Evolutionary conservation across 2,113 vertebrate species (phyloP), one percentile per base, ranked within the genome.

Genomic region (Actenoides lindsayi): DNA sequence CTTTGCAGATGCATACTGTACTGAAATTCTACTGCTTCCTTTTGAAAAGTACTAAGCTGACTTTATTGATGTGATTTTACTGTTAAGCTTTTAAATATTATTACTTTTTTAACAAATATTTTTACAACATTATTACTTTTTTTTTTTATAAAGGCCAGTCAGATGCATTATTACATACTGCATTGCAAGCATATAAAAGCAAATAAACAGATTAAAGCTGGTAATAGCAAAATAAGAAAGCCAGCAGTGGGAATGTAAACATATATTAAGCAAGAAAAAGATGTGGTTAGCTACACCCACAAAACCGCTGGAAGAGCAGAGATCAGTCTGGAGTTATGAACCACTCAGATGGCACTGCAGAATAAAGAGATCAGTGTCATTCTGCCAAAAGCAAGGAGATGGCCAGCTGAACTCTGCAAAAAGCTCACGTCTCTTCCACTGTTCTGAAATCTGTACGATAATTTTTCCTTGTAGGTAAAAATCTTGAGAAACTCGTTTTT

Each of bases 21-120:
- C 31, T 79, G 54, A 24, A 51, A 46, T 89, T 63, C 56, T 17
- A 37, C 19, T 48, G 3, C 41, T 84, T 70, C 33, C 28, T 75
- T 81, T 70, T 28, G 42, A 25, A 41, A 74, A 68, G 16, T 16
- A 70, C 53, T 76, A 13, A 87, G 46, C 39, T 81, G 56, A 57
- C 57, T 93, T 76, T 62, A 83, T 33, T 83, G 75, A 64, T 64
- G 46, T 59, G 37, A 90, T 80, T 95, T 95, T 91, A 90, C 44
- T 83, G 46, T 51, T 85, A 79, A 69, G 48, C 81, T 95, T 89
- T 85, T 82, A 89, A 84, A 91, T 70, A 82, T 48, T 57, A 65
- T 44, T 93, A 10, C 62, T 71, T 82, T 80, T 80, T 8, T 69
- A 57, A 60, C 71, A n/a, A 69, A 91, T 44, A 46, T 50, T 48